phyloP scores from a whole-genome alignment of 2,113 vertebrate species.

The Callorhinus ursinus region DNA sequence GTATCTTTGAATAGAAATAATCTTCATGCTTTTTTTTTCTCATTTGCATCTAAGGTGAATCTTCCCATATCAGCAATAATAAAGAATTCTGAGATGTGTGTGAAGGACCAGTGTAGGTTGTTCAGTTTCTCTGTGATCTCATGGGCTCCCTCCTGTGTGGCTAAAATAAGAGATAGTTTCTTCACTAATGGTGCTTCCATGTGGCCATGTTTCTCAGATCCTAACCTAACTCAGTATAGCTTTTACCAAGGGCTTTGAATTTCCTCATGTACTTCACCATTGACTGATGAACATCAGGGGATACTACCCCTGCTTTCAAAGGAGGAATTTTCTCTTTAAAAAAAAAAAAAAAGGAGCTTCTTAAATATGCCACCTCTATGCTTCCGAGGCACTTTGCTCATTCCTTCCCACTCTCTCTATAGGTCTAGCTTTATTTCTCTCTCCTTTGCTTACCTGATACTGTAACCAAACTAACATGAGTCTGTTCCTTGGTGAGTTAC shows the following conservation, averaged over 20 bases:
- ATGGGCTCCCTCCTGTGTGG: background rate
- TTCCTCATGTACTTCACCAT: background rate
- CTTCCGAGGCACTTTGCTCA: background rate
- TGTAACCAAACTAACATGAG: background rate
- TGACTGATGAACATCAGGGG: background rate
- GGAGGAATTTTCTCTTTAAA: background rate
- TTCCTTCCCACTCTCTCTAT: background rate
- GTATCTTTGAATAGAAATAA: background rate
- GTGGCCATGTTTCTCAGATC: background rate
- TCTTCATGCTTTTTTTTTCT: background rate
- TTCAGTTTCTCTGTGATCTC: background rate
- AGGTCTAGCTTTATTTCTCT: background rate
- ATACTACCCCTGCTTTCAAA: background rate
- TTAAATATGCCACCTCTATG: background rate
- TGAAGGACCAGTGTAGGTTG: background rate
- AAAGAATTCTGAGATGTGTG: background rate
- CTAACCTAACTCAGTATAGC: background rate
- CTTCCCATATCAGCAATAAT: background rate
- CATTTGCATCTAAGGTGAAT: background rate
- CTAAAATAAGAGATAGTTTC: background rate
- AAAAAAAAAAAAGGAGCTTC: background rate
- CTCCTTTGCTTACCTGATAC: background rate
- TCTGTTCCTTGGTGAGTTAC: background rate
- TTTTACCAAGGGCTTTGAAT: background rate
- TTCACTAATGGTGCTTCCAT: background rate